phyloP scores from a whole-genome alignment of 2,113 vertebrate species.

The Arenaria interpres region DNA sequence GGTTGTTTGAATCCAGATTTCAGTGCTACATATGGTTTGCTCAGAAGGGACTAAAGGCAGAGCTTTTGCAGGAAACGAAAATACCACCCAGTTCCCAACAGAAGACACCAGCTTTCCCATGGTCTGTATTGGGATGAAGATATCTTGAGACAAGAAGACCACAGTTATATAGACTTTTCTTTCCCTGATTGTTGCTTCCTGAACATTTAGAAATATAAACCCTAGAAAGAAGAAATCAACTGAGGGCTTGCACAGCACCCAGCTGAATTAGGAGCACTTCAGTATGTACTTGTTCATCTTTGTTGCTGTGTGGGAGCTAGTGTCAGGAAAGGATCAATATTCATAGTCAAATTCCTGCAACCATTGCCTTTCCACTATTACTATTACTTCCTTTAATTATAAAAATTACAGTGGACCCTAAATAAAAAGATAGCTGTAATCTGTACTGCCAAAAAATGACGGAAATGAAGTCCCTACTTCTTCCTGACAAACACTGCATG shows the following conservation, averaged over 20 bases:
- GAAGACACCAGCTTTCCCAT: background rate
- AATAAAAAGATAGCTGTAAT: background rate
- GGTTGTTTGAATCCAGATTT: background rate
- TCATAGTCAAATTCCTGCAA: background rate
- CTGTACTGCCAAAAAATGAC: background rate
- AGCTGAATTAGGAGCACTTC: background rate
- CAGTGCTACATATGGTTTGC: background rate
- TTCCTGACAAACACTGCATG: background rate
- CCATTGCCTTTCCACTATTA: background rate
- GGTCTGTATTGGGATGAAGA: background rate
- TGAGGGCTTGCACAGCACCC: background rate
- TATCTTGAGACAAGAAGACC: background rate
- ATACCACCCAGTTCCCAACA: background rate
- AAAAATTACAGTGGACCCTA: background rate
- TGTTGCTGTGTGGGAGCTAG: background rate
- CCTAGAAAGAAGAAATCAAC: background rate
- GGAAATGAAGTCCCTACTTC: background rate
- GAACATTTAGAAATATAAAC: background rate
- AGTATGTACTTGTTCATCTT: background rate
- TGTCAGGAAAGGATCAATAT: background rate
- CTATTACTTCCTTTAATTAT: background rate
- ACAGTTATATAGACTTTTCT: background rate
- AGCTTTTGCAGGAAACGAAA: background rate
- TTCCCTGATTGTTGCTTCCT: background rate
- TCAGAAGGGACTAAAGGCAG: background rate